A percentile compares a stretch with the other conserved stretches of the same genome.
Conservation (phyloP, 2,888 invertebrate species). For the Tinea pellionella region DNA sequence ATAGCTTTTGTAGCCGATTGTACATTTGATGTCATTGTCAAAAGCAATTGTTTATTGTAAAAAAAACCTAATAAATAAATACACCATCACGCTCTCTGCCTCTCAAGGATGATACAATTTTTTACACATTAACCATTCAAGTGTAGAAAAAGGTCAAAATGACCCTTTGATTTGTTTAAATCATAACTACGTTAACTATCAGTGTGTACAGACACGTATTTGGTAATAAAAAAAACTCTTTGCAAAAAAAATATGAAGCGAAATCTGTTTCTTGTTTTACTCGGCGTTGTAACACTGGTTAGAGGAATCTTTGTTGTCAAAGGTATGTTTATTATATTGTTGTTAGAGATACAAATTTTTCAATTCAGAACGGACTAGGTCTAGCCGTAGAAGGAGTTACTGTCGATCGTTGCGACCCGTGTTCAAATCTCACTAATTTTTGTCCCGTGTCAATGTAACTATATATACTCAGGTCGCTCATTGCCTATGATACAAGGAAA, state of each 20-base stretch:
- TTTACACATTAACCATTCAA: conserved; percentile 23
- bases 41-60: not conserved
- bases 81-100: conserved; percentile 26
- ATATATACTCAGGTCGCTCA: too few relatives aligned
- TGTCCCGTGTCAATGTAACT: too few relatives aligned
- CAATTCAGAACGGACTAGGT: too few relatives aligned
- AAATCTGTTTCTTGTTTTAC: conserved; percentile 26
- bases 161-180: conserved; percentile 23
- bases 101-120: conserved; percentile 51
- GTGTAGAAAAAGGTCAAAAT: conserved; percentile 39
- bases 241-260: conserved; percentile 15
- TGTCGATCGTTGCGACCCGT: too few relatives aligned
- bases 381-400: too few relatives aligned
- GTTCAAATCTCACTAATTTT: too few relatives aligned
- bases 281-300: conserved; percentile 25
- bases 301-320: conserved; percentile 38
- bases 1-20: too few relatives aligned
- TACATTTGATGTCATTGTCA: not conserved
- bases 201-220: not conserved
- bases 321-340: conserved; percentile 27
- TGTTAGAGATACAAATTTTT: too few relatives aligned
- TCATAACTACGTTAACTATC: conserved; percentile 16
- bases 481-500: too few relatives aligned
- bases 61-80: not conserved
- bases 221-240: not conserved